Evolutionary conservation across 1,140 invertebrate species (phyloP), one percentile per base, ranked within the genome.

Genomic region (Hirudo medicinalis): DNA sequence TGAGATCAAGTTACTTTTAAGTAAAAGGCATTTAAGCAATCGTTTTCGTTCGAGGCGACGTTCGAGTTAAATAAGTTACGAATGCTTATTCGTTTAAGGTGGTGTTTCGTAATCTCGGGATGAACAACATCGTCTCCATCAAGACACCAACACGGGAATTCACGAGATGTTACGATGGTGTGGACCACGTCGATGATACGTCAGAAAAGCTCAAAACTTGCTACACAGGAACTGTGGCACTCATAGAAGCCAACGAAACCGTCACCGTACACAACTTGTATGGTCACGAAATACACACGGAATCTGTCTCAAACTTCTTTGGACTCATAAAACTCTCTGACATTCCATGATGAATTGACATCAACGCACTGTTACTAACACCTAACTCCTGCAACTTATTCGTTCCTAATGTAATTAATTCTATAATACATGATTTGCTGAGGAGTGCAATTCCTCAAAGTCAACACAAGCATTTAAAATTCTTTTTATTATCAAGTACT

Each of bases 241-340:
- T 25, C 6, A 22, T 63, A 5, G 57, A 32, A 32, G 57, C 22
- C 22, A 32, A 32, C 29, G 57, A 63, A 15, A 63, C 22, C 22
- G 19, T 63, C 57, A 63, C 22, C 57, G 22, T 63, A 20, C 57
- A 63, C 22, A 63, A 63, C 29, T 15, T 63, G 22, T 63, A 63
- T 20, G 29, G 29, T 11, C 29, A 63, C 15, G 57, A 63, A 13
- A 63, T 63, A 22, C 22, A 63, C 57, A 20, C 57, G 11, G 29
- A 63, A 11, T 25, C 22, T 13, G 29, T 32, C 29, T 63, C 57
- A 19, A 63, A 63, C 29, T 63, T 63, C 29, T 63, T 63, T 20
- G 57, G 57, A 22, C 57, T 63, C 8, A 63, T 63, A 22, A 63
- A 63, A 32, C 29, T 63, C 22, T 63, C 57, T n/a, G 57, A 63